A percentile compares a stretch with the other conserved stretches of the same genome.
These are phyloP conservation scores for Bombus soroeensis DNA, from an alignment of 1,140 invertebrate species.

Conservation along the genomic window DNA sequence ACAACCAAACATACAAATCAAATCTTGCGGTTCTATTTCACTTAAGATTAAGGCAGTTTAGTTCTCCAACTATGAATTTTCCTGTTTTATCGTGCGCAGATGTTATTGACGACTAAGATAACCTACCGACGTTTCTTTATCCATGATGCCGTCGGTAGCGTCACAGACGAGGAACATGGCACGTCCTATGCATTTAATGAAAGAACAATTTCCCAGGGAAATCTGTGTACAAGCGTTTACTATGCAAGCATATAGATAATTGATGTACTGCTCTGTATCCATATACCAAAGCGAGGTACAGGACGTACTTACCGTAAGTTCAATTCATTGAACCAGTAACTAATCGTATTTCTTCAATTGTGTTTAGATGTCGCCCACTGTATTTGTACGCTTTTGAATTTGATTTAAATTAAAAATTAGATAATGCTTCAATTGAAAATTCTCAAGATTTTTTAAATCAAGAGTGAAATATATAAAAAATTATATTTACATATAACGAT, in stretches of 20 bases:
- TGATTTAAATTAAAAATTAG: not conserved
- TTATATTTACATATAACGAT: no score
- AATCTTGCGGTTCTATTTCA: no score
- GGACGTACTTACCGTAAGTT: conserved; percentile 42
- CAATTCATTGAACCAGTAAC: conserved; percentile 19
- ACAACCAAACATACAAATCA: no score
- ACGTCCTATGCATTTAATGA: not conserved
- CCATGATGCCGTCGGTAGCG: no score
- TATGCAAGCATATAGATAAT: not conserved
- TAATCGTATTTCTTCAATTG: conserved; percentile 12
- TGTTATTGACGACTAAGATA: conserved; percentile 37
- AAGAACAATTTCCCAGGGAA: not conserved
- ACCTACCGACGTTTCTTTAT: conserved; percentile 7
- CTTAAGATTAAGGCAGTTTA: not conserved
- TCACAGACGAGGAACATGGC: no score
- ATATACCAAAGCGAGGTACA: not conserved
- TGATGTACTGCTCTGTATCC: not conserved
- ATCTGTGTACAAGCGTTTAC: not conserved
- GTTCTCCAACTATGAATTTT: not conserved
- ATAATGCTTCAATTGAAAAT: not conserved
- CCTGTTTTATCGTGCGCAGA: conserved; percentile 49
- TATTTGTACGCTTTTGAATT: not conserved
- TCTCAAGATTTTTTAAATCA: not conserved
- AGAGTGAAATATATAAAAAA: no score
- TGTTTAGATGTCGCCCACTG: conserved; percentile 51